Conservation (phyloP, 2,888 invertebrate species). For the Cerastoderma edule region DNA sequence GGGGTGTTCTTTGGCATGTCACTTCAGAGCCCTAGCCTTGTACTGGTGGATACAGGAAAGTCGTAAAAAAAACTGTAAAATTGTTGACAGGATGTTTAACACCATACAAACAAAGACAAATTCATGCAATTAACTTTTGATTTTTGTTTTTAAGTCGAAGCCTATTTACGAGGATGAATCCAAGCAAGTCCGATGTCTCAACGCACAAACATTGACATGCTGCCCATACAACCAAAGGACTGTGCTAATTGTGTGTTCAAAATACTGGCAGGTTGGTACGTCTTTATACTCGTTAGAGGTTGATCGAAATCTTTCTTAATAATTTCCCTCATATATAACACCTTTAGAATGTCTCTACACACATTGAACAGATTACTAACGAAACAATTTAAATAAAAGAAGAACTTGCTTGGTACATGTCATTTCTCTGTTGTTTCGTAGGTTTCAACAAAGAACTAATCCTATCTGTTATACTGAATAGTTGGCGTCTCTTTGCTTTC, state of each 20-base stretch:
- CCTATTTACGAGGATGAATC: constrained; percentile 96
- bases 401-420: neutral
- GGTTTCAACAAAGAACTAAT: neutral
- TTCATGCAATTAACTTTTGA: no score
- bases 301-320: neutral
- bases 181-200: constrained; percentile 96
- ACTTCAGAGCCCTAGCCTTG: no score
- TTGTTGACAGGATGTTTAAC: no score
- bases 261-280: constrained; percentile 94
- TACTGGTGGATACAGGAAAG: no score
- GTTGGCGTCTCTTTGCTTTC: no score
- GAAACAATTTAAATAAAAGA: no score
- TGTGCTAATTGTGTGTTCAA: constrained; percentile 97
- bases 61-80: no score
- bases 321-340: neutral
- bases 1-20: no score
- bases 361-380: no score
- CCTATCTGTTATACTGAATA: no score
- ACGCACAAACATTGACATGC: constrained; percentile 96
- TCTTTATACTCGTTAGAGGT: neutral
- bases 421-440: neutral
- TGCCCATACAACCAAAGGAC: constrained; percentile 98
- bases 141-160: constrained; percentile 57
- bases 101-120: no score
- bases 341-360: no score